Conservation (phyloP, 2,888 invertebrate genomes). For the Julus scandinavius region DNA sequence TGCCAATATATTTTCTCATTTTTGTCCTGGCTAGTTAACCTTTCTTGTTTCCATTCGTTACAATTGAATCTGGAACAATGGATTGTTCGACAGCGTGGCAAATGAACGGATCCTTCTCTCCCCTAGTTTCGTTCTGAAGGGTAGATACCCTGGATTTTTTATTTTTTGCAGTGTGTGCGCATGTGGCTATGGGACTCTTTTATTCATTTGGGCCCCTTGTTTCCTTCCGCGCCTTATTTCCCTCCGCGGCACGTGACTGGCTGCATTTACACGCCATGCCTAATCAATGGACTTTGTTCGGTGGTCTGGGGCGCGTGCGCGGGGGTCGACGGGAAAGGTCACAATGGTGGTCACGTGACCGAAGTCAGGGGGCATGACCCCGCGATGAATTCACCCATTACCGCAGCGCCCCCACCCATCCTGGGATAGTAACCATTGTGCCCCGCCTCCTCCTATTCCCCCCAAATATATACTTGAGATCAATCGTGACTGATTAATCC, state of each 20-base stretch:
- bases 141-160: neutral
- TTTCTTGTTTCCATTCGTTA: neutral
- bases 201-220: neutral
- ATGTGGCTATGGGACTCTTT: neutral
- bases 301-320: conserved; percentile 45
- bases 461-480: neutral
- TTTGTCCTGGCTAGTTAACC: neutral
- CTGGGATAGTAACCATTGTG: too few relatives aligned
- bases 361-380: neutral
- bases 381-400: neutral
- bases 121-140: neutral
- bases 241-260: neutral
- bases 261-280: neutral
- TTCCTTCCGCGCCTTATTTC: conserved; percentile 12
- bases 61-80: neutral
- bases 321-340: neutral
- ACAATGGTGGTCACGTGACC: neutral
- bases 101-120: neutral
- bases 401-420: neutral
- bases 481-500: neutral
- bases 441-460: neutral
- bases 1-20: too few relatives aligned
- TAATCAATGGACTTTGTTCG: conserved; percentile 30
- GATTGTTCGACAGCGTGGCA: neutral
- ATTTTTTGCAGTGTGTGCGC: neutral